Evolutionary conservation across 2,113 vertebrate species (phyloP), one percentile per base, ranked within the genome.

Genomic region (Corythoichthys haematopterus): DNA sequence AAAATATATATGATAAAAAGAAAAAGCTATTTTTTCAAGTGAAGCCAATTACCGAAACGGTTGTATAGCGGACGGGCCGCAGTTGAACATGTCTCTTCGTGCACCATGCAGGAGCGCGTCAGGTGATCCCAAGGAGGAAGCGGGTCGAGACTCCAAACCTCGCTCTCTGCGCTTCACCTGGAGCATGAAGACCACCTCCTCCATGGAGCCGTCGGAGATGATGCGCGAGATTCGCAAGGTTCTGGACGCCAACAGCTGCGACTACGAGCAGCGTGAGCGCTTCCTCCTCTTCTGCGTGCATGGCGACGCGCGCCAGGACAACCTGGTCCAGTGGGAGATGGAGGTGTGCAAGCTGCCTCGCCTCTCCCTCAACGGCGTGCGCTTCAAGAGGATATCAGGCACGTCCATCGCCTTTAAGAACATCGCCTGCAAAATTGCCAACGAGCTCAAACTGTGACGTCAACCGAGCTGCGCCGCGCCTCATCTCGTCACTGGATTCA

Each of bases 151-250:
- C 84, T 93, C 94, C 0, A 99, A 99, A 87, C 97, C 96, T 0
- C 94, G 97, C 2, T 98, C 97, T 3, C 86, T 99, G 82, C 93
- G 96, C 33, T 99, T 99, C 87, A 99, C 97, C 0, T 99, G 97
- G 97, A 98, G 95, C 73, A 99, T 99, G 97, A 99, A 98, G 92
- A 99, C 97, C 87, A 99, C 96, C 0, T 98, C 96, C 40, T 97
- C 97, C 48, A 97, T 98, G 97, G 97, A 99, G 91, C 96, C 96
- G 0, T 93, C 92, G 0, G 97, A 99, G 84, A 98, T 99, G 96
- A 98, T 99, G 97, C 89, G 93, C 69, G 97, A 99, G 83, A 99
- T 99, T 87, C 92, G 96, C 4, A 99, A 98, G 81, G 96, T 98
- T 48, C 85, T 99, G 82, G 97, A 99, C 14, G 95, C 94, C 71